Evolutionary conservation across 2,113 vertebrate genomes (phyloP), one percentile per base, ranked within the genome.

Genomic region (Lampris megalopsis): DNA sequence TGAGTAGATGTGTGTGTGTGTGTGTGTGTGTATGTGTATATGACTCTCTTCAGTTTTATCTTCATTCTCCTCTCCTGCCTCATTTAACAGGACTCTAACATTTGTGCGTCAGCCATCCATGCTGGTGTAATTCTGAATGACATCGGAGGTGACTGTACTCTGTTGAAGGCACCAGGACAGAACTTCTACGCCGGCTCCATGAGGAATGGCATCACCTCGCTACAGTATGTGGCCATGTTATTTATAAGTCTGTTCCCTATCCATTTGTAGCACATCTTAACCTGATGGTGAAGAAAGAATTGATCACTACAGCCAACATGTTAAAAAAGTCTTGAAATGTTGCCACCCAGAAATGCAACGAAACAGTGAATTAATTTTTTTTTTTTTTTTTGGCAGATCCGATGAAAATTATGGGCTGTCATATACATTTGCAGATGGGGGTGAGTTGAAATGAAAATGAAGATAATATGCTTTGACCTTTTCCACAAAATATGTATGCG

Each of bases 61-160:
- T 45, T 45, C 7, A 7, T 24, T 50, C 35, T 60, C 11, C 4
- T 35, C 2, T 24, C 45, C 9, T 38, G 11, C 11, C 6, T 11
- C 41, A 47, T 43, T 10, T n/a, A 9, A 59, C 80, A 95, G 94
- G 94, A 95, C 85, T 95, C 94, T 0, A 92, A 89, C 59, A 93
- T 92, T 79, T 95, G 94, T 60, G 94, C 94, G 2, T 92, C 94
- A 13, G 94, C 92, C 0, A 91, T 95, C 67, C 94, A 95, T 5
- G 92, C 93, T 0, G 94, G 94, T 2, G 93, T 94, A 73, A 6
- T 94, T 1, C 75, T 93, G 6, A 91, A 92, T 36, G 92, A 93
- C 0, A 11, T 41, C 0, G 94, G 94, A 56, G 94, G 94, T 62
- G 94, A 95, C 64, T 94, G 92, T 62, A 94, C 93, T 9, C 41